phyloP scores from a whole-genome alignment of 2,113 vertebrate species.

The Ptilonorhynchus violaceus region DNA sequence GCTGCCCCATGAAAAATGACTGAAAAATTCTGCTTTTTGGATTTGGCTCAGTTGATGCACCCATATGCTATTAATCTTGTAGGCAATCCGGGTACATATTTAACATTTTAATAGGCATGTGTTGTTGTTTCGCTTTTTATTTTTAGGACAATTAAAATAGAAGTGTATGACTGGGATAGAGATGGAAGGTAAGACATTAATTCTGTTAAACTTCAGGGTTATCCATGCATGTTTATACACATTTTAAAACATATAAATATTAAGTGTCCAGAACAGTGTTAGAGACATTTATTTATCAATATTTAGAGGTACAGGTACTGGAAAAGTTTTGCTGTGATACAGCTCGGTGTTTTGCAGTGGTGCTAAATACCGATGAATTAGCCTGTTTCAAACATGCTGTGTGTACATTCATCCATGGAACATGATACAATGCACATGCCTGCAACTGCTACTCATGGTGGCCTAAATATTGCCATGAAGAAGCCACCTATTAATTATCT shows the following conservation, averaged over 20 bases:
- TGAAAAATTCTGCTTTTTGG: not conserved
- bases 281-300: not conserved
- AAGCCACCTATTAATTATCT: not conserved
- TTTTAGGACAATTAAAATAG: slow-evolving; percentile 90
- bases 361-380: not conserved
- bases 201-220: not conserved
- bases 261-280: not conserved
- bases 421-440: not conserved
- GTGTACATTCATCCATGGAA: not conserved
- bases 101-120: not conserved
- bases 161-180: slow-evolving; percentile 94
- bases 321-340: not conserved
- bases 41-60: not conserved
- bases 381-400: not conserved
- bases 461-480: not conserved
- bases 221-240: not conserved
- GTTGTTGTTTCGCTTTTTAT: not conserved
- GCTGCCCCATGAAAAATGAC: not conserved
- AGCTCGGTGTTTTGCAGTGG: not conserved
- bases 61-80: not conserved
- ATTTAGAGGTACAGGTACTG: not conserved
- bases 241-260: not conserved
- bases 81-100: not conserved
- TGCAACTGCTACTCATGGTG: not conserved
- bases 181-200: slow-evolving; percentile 84